Evolutionary conservation across 2,888 invertebrate species (phyloP).

Genomic region (Phanerotoma sp.): DNA sequence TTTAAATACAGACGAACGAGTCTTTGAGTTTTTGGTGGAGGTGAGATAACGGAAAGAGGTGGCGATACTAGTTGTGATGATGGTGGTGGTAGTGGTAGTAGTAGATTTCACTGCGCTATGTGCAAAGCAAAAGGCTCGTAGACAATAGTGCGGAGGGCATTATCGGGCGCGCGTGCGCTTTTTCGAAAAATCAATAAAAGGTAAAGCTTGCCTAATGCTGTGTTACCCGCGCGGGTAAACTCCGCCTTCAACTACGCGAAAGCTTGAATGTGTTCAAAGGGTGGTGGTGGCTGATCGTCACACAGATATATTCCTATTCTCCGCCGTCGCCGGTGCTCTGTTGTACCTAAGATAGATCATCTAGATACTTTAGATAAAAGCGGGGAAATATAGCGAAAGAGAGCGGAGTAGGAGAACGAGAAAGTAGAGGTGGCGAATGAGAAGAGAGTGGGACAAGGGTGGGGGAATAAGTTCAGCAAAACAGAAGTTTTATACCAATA

Average conservation of each 20-base stretch:
- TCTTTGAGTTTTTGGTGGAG: too few relatives aligned
- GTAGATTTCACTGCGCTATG: constrained; percentile 12
- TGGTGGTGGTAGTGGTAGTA: constrained; percentile 6
- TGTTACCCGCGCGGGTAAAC: constrained; percentile 51
- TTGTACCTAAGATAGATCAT: constrained; percentile 49
- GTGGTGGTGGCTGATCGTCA: constrained; percentile 42
- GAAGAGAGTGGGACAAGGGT: too few relatives aligned
- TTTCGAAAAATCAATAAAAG: constrained; percentile 59
- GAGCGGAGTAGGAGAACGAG: neutral
- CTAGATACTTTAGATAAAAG: constrained; percentile 46
- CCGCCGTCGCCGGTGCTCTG: constrained; percentile 40
- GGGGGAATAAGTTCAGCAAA: too few relatives aligned
- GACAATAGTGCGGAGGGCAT: constrained; percentile 53
- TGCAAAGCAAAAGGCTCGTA: constrained; percentile 1
- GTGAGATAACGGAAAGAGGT: too few relatives aligned
- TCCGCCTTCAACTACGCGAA: constrained; percentile 58
- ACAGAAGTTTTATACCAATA: too few relatives aligned
- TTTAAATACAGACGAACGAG: too few relatives aligned
- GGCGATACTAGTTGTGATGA: too few relatives aligned
- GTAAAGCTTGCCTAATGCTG: constrained; percentile 58
- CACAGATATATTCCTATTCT: constrained; percentile 43
- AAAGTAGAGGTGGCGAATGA: too few relatives aligned
- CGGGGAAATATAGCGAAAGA: constrained; percentile 1
- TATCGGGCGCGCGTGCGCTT: constrained; percentile 56
- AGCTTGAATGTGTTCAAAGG: constrained; percentile 41